Evolutionary conservation across 2,888 invertebrate genomes (phyloP), one percentile per base, ranked within the genome.

Genomic region (Rutpela maculata): DNA sequence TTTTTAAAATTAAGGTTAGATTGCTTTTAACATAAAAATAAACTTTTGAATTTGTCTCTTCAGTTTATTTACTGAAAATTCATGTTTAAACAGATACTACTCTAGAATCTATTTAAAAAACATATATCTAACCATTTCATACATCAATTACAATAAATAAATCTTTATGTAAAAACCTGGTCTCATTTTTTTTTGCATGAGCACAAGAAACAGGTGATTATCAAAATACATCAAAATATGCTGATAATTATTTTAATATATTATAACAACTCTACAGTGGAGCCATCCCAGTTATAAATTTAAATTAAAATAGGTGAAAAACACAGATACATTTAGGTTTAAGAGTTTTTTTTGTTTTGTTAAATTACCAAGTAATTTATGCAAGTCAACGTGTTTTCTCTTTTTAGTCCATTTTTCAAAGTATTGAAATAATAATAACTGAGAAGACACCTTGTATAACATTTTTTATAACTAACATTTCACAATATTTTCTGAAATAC

Each of bases 151-250:
- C 17, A n/a, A 55, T 7, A 55, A 55, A 55, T n/a, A 55, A 15
- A n/a, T 9, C 17, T 15, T 4, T 55, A 15, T n/a, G 55, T 15
- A n/a, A 55, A 9, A n/a, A 15, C 4, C 5, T 55, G 15, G 15
- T 55, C 7, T 55, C 1, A 15, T 15, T 55, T 17, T n/a, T 55
- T 15, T 56, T 18, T 18, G 17, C 17, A 19, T 69, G 38, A 69
- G 57, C 10, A 35, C 31, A 68, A 17, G 19, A 59, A 60, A 60
- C 26, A 4, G 10, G 22, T 59, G 15, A 22, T 19, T 59, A 19
- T 70, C 18, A 55, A 72, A 69, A 78, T 76, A 76, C 70, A 77
- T 74, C 74, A 74, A 80, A 77, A 79, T 79, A 75, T 78, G 73
- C 73, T 75, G 43, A 56, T 62, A 67, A 50, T 62, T 60, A 31